Percentiles rank a stretch among this genome's conserved stretches.
These are phyloP conservation scores for Drosophila dunni DNA, from an alignment of 1,140 invertebrate genomes.

Conservation along the genomic window DNA sequence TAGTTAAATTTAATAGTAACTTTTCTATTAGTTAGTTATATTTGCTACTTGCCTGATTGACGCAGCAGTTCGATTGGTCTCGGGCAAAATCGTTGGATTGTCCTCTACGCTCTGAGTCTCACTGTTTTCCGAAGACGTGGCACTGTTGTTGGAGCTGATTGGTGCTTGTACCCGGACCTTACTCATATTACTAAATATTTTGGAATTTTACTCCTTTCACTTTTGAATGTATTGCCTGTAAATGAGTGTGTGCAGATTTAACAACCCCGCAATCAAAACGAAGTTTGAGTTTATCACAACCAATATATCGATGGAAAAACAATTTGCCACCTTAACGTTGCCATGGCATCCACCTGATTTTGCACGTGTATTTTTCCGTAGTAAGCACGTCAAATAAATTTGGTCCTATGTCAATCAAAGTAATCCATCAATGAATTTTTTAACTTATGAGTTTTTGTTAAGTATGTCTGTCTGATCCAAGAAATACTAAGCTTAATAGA, in stretches of 20 bases:
- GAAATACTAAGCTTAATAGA: too few relatives aligned
- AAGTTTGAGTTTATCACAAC: slow-evolving; percentile 41
- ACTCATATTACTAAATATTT: slow-evolving; percentile 58
- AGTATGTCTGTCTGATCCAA: too few relatives aligned
- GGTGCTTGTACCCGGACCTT: slow-evolving; percentile 46
- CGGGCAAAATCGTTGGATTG: slow-evolving; percentile 45
- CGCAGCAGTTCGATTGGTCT: slow-evolving; percentile 48
- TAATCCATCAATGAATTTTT: too few relatives aligned
- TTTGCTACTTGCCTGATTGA: slow-evolving; percentile 47
- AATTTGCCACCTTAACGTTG: slow-evolving; percentile 53
- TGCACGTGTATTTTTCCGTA: neutral
- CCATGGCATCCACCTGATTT: slow-evolving; percentile 39
- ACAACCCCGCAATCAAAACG: slow-evolving; percentile 29
- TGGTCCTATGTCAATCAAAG: too few relatives aligned
- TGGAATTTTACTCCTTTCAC: slow-evolving; percentile 48
- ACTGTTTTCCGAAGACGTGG: slow-evolving; percentile 77
- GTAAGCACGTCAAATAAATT: neutral
- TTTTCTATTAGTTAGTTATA: neutral
- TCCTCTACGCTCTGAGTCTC: slow-evolving; percentile 76
- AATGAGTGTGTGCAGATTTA: slow-evolving; percentile 6
- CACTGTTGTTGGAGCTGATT: slow-evolving; percentile 69
- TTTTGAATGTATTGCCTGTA: slow-evolving; percentile 60
- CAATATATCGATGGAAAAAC: slow-evolving; percentile 75
- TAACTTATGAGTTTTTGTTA: too few relatives aligned
- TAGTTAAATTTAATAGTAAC: neutral